phyloP scores from a whole-genome alignment of 30 jellyfish, hydroid and myxozoan genomes.

The Sanderia malayensis region DNA sequence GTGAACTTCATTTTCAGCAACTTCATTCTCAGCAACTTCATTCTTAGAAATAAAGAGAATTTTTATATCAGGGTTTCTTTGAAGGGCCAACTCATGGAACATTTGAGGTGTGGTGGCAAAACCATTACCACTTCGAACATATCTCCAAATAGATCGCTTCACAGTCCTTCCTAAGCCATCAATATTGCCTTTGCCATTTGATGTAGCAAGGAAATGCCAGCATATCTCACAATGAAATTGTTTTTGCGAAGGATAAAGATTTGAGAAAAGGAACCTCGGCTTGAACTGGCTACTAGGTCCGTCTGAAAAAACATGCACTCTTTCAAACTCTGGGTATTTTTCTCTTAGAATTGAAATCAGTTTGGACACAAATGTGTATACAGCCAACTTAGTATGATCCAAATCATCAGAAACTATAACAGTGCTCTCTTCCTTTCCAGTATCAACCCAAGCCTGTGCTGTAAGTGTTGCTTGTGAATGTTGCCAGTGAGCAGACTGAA shows the following conservation, averaged over 20 bases:
- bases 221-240: neutral
- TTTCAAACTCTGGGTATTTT: slow-evolving; percentile 17
- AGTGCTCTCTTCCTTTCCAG: slow-evolving; percentile 42
- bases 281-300: slow-evolving; percentile 45
- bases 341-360: slow-evolving; percentile 15
- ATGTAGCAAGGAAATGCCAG: slow-evolving; percentile 32
- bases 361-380: slow-evolving; percentile 47
- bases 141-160: slow-evolving; percentile 19
- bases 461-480: slow-evolving; percentile 59
- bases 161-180: slow-evolving; percentile 45
- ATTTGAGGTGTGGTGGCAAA: slow-evolving; percentile 10
- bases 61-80: too few relatives aligned
- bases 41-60: neutral
- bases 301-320: slow-evolving; percentile 34
- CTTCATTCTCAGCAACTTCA: slow-evolving; percentile 6
- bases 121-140: slow-evolving; percentile 11
- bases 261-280: slow-evolving; percentile 12
- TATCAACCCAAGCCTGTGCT: slow-evolving; percentile 59
- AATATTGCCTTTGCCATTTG: slow-evolving; percentile 58
- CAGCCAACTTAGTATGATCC: slow-evolving; percentile 51
- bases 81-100: too few relatives aligned
- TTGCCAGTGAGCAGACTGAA: slow-evolving; percentile 70
- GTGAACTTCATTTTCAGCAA: slow-evolving; percentile 11
- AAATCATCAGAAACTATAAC: slow-evolving; percentile 44
- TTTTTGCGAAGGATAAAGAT: slow-evolving; percentile 17